These are phyloP conservation scores for Eumerus sabulonum DNA, from an alignment of 2,888 invertebrate species.

Conservation along the genomic window DNA sequence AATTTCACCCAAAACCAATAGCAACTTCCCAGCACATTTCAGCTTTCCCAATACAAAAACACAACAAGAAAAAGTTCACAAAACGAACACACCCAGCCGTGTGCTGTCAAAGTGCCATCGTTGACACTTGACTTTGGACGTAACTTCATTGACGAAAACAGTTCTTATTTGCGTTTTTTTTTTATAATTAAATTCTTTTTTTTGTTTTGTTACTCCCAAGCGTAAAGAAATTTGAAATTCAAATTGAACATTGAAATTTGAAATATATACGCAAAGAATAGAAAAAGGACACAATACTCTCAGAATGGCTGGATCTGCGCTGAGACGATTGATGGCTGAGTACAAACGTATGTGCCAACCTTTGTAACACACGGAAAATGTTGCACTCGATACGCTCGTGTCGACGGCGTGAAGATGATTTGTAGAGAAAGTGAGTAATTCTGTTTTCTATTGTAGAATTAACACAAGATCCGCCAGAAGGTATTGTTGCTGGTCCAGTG, in stretches of 20 bases:
- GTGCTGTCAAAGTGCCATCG: constrained; percentile 28
- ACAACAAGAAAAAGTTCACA: background rate
- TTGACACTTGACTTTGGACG: constrained; percentile 44
- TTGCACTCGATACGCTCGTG: too few species aligned
- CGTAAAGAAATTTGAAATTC: constrained; percentile 34
- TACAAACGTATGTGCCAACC: constrained; percentile 88
- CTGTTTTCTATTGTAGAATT: constrained; percentile 84
- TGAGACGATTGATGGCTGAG: constrained; percentile 91
- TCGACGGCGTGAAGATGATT: background rate
- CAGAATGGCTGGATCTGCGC: constrained; percentile 90
- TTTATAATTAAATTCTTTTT: constrained; percentile 35
- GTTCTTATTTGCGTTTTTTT: constrained; percentile 57
- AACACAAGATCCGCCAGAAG: constrained; percentile 97
- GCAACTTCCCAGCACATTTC: too few species aligned
- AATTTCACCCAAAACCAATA: too few species aligned
- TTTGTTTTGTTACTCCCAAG: constrained; percentile 23
- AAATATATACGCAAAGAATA: background rate
- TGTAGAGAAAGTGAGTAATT: background rate
- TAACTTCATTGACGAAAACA: constrained; percentile 62
- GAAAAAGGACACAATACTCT: background rate
- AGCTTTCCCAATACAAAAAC: too few species aligned
- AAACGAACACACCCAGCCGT: constrained; percentile 38
- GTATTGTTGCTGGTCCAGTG: constrained; percentile 98
- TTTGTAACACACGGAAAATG: too few species aligned
- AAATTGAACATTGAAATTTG: constrained; percentile 29